Conservation (phyloP, 2,888 invertebrate species). For the Steinernema scapterisci region DNA sequence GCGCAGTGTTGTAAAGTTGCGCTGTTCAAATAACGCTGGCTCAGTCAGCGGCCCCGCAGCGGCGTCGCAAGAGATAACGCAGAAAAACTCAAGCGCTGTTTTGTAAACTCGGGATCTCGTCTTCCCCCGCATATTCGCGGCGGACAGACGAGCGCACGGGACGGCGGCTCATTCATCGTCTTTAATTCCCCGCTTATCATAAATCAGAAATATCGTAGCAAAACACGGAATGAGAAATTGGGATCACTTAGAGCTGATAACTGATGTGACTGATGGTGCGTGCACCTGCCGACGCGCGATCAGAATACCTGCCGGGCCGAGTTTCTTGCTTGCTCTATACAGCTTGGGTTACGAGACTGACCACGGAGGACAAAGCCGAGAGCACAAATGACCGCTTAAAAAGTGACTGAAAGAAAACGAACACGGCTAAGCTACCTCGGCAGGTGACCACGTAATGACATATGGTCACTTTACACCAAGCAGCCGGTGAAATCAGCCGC, state of each 20-base stretch:
- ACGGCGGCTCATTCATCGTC: not conserved
- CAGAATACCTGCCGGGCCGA: not conserved
- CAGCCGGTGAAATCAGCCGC: not conserved
- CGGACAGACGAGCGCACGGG: not conserved
- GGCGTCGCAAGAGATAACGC: slow-evolving; percentile 23
- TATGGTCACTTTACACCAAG: slow-evolving; percentile 1
- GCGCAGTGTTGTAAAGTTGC: slow-evolving; percentile 30
- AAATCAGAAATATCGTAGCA: not conserved
- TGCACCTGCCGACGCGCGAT: not conserved
- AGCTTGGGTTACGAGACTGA: not conserved
- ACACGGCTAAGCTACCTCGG: not conserved
- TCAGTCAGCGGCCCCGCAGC: not conserved
- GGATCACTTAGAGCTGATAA: not conserved
- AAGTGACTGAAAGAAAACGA: not conserved
- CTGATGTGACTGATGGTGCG: not conserved
- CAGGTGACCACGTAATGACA: slow-evolving; percentile 20
- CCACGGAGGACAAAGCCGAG: not conserved
- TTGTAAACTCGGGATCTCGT: slow-evolving; percentile 13
- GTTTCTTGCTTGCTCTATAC: no score
- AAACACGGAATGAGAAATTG: not conserved
- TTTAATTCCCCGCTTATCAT: not conserved
- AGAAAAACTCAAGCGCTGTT: slow-evolving; percentile 3
- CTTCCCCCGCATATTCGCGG: slow-evolving; percentile 22
- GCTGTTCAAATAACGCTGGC: slow-evolving; percentile 24
- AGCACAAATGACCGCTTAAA: not conserved